A percentile compares a stretch with the other conserved stretches of the same genome.
These are phyloP conservation scores for Agrotis clavis DNA, from an alignment of 2,888 invertebrate species.

Conservation along the genomic window DNA sequence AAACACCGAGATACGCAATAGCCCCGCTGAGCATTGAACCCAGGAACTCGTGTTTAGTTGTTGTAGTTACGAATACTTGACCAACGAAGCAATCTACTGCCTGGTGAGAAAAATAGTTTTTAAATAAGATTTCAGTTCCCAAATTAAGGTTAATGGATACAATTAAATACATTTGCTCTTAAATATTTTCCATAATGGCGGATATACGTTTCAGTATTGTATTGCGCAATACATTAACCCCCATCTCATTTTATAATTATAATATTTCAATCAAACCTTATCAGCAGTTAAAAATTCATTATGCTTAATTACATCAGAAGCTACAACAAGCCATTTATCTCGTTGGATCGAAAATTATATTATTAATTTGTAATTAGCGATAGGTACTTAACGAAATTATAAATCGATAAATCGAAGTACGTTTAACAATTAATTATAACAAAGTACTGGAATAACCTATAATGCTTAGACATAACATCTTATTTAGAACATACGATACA, in stretches of 20 bases:
- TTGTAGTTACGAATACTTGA: no score
- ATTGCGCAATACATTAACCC: not conserved
- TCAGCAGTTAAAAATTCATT: constrained; percentile 20
- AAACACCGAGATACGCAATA: no score
- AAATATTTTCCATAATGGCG: not conserved
- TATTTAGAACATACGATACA: constrained; percentile 35
- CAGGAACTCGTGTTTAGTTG: no score
- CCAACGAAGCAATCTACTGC: no score
- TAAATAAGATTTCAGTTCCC: not conserved
- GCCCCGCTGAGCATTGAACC: no score
- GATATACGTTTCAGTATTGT: not conserved
- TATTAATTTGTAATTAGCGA: constrained; percentile 15
- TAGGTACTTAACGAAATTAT: constrained; percentile 5
- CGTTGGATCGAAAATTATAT: constrained; percentile 15
- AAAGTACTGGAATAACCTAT: not conserved
- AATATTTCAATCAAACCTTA: constrained; percentile 16
- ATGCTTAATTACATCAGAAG: constrained; percentile 25
- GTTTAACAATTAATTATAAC: not conserved
- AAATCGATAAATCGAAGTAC: not conserved
- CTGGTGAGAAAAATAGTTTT: not conserved
- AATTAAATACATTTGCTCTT: not conserved
- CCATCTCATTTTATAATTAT: constrained; percentile 23
- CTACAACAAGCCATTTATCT: constrained; percentile 29
- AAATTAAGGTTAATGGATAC: constrained; percentile 10
- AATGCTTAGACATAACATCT: not conserved